Base-by-base conservation (phyloP, 2,797 vertebrate species). In the Myotis daubentonii region DNA sequence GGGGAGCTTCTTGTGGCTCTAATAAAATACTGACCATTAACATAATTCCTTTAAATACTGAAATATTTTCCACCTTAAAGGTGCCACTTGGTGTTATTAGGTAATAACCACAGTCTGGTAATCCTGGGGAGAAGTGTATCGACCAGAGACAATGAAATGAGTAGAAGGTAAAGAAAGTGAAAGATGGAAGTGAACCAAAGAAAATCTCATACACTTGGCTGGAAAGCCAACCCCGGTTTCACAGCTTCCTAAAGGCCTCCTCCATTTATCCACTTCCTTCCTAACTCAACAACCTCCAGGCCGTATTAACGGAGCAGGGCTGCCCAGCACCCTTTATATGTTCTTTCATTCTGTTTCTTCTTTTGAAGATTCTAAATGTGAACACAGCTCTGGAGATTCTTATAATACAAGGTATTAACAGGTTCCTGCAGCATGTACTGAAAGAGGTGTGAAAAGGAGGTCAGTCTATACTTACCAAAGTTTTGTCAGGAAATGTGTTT, bases 391-490 rank as follows among this genome's bases (percentile, higher is more conserved):
- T 49, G 41, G 65, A 72, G 72, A 79, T 68, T 93, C 79, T 95
- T 93, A 81, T 70, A 57, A 89, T 22, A 75, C 49, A 93, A 94
- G 49, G 78, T 79, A 74, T 90, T 81, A 94, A 84, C 38, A 95
- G 53, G 81, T 55, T 51, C 30, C 30, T 36, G 30, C 10, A 53
- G 11, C 28, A 8, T 65, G 78, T 47, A 41, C 13, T 36, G n/a
- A 66, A 72, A 79, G 38, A 90, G 33, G 47, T 80, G 81, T 78
- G 41, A 68, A 79, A 81, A 78, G 10, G 44, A 44, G 17, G 25
- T 74, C 30, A 13, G 74, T n/a, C 13, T 47, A 13, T 8, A 1
- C 16, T 2, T 11, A 76, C 81, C 36, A 71, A 55, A 20, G 11
- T 33, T 80, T 38, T 53, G 65, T 60, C 28, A 0, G 22, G n/a